A percentile compares a stretch with the other conserved stretches of the same genome.
These are phyloP conservation scores for Mythimna pallens DNA, from an alignment of 2,888 invertebrate species.

Conservation along the genomic window DNA sequence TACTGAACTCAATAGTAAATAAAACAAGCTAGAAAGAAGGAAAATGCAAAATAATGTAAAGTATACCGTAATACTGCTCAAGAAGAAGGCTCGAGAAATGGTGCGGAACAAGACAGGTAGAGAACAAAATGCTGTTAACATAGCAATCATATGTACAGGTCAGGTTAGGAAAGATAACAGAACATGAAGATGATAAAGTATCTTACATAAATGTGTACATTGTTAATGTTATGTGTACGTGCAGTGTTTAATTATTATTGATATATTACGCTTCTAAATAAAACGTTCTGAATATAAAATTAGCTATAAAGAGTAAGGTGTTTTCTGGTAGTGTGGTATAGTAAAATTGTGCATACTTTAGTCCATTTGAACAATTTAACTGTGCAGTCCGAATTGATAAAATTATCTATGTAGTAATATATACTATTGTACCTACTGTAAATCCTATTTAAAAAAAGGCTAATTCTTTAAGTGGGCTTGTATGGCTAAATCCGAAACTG, in stretches of 20 bases:
- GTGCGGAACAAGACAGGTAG: slow-evolving; percentile 66
- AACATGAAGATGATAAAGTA: slow-evolving; percentile 28
- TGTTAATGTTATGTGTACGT: slow-evolving; percentile 19
- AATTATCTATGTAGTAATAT: neutral
- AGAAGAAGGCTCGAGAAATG: slow-evolving; percentile 71
- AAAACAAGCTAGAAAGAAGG: slow-evolving; percentile 32
- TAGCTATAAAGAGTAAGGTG: neutral
- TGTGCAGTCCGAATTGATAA: neutral
- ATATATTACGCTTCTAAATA: neutral
- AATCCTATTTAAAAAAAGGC: neutral
- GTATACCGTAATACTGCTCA: slow-evolving; percentile 68
- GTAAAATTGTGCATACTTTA: neutral
- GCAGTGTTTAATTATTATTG: slow-evolving; percentile 10
- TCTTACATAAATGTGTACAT: slow-evolving; percentile 13
- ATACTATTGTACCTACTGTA: neutral
- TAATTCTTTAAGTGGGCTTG: no score
- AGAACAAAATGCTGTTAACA: slow-evolving; percentile 64
- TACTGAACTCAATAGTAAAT: slow-evolving; percentile 32
- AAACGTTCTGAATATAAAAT: slow-evolving; percentile 6
- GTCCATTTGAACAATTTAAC: slow-evolving; percentile 2
- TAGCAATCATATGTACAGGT: slow-evolving; percentile 59
- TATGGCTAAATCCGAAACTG: no score
- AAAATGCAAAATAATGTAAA: slow-evolving; percentile 58
- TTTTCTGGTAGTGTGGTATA: neutral
- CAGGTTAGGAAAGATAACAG: slow-evolving; percentile 61